Percentiles rank a stretch among this genome's conserved stretches.
Evolutionary conservation across 2,113 vertebrate species (phyloP).

Genomic region (Phylloscopus trochiloides): DNA sequence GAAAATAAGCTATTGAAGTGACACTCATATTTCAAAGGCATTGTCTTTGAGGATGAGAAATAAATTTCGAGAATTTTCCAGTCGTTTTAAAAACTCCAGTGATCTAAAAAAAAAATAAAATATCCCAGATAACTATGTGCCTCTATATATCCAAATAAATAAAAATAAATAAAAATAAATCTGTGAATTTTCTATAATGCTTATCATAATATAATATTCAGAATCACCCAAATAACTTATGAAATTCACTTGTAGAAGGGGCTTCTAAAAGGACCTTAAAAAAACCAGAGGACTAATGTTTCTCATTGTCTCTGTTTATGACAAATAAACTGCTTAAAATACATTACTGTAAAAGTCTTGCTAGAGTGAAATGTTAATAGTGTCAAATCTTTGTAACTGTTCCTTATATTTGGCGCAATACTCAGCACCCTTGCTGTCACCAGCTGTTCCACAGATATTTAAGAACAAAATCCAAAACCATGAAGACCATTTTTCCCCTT

Average conservation of each 20-base stretch:
- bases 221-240: neutral
- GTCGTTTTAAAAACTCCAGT: neutral
- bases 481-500: neutral
- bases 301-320: neutral
- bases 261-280: constrained; percentile 8
- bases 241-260: constrained; percentile 8
- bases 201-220: neutral
- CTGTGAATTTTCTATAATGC: neutral
- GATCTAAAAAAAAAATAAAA: neutral
- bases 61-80: neutral
- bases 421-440: neutral
- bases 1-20: neutral
- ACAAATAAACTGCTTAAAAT: neutral
- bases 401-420: neutral
- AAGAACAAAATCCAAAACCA: neutral
- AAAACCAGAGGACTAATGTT: neutral
- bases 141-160: neutral
- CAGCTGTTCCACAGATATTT: neutral
- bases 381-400: neutral
- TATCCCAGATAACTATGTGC: neutral
- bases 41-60: neutral
- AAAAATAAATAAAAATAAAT: neutral
- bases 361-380: neutral
- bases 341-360: neutral
- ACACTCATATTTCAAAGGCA: neutral